These are phyloP conservation scores for Danaus plexippus DNA, from an alignment of 1,140 invertebrate species.

Conservation along the genomic window DNA sequence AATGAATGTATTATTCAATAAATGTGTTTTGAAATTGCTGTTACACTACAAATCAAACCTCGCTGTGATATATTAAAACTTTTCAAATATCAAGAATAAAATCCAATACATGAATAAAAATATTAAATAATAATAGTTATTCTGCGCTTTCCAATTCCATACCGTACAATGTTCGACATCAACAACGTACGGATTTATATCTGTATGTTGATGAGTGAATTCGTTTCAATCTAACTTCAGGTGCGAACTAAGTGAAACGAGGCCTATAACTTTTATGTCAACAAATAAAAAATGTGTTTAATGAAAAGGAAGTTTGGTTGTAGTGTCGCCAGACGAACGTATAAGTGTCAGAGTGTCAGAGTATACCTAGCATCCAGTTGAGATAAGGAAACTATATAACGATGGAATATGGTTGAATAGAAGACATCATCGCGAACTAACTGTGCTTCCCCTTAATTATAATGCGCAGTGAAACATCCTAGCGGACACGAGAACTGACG, in stretches of 20 bases:
- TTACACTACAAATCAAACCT: constrained; percentile 15
- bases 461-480: constrained; percentile 39
- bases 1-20: constrained; percentile 20
- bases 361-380: constrained; percentile 50
- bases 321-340: constrained; percentile 57
- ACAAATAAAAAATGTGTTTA: constrained; percentile 66
- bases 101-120: neutral
- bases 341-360: constrained; percentile 29
- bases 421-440: constrained; percentile 26
- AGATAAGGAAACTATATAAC: constrained; percentile 52
- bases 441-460: constrained; percentile 53
- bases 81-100: no score
- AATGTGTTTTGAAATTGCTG: constrained; percentile 11
- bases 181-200: constrained; percentile 20
- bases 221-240: constrained; percentile 37
- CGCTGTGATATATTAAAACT: constrained; percentile 1
- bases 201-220: constrained; percentile 32
- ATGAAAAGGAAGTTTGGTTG: constrained; percentile 44
- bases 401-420: constrained; percentile 69
- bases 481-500: constrained; percentile 8
- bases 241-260: constrained; percentile 29
- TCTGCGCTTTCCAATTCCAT: constrained; percentile 50
- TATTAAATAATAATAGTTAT: constrained; percentile 10
- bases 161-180: constrained; percentile 30
- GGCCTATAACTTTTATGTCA: constrained; percentile 43